These are phyloP conservation scores for Cottus gobio DNA, from an alignment of 2,113 vertebrate genomes.

Conservation along the genomic window DNA sequence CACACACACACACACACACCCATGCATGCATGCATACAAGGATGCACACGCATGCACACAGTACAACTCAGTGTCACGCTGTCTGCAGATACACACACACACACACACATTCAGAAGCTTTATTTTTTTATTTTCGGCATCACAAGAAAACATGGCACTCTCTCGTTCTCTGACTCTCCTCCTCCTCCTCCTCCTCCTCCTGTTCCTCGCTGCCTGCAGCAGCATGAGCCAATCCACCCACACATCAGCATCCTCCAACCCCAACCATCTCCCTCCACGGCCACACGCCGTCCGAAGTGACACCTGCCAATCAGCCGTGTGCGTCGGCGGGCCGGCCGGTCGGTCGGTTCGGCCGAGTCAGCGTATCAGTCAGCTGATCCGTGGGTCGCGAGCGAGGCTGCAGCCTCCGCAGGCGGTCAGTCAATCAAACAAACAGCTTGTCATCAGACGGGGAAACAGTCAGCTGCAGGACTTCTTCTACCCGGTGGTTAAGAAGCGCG, in stretches of 20 bases:
- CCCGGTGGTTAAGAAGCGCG: too few relatives aligned
- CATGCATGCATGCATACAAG: conserved; percentile 3
- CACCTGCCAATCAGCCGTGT: conserved; percentile 59
- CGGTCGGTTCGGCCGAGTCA: conserved; percentile 51
- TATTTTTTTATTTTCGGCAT: conserved; percentile 40
- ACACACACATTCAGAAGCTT: conserved; percentile 25
- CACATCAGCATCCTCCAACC: conserved; percentile 30
- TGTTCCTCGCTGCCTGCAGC: conserved; percentile 35
- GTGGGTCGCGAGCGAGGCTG: conserved; percentile 18
- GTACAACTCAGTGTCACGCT: conserved; percentile 38
- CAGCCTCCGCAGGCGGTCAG: conserved; percentile 16
- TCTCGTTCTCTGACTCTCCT: conserved; percentile 5
- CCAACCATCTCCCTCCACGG: conserved; percentile 5
- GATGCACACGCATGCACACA: conserved; percentile 24
- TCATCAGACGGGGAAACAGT: conserved; percentile 42
- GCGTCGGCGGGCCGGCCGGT: conserved; percentile 16
- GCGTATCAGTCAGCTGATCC: conserved; percentile 56
- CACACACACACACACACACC: conserved; percentile 4
- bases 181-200: conserved; percentile 3
- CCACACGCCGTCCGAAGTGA: conserved; percentile 56
- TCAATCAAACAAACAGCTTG: conserved; percentile 62
- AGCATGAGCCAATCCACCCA: conserved; percentile 23
- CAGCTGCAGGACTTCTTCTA: conserved; percentile 19
- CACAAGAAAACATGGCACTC: conserved; percentile 24
- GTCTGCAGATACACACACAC: conserved; percentile 36